Base-by-base conservation (phyloP, 2,797 vertebrate species). In the Synaphobranchus kaupii region DNA sequence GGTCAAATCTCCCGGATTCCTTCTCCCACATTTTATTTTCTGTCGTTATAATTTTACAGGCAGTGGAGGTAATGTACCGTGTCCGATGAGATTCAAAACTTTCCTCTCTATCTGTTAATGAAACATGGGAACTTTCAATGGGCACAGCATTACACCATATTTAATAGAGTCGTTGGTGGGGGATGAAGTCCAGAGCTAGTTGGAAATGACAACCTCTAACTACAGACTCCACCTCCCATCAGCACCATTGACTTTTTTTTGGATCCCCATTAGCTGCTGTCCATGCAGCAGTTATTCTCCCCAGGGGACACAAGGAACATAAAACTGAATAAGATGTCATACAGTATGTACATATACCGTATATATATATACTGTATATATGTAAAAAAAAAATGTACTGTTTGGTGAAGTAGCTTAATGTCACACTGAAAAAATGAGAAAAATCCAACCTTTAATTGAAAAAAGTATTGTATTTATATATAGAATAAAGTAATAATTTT, bases 31-130 rank as follows among this genome's bases (percentile, higher is more conserved):
- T 78, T 78, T 78, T 78, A 39, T 44, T 78, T 78, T 78, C 20
- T 78, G 34, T 17, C 73, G 47, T 78, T 78, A 78, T 78, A 47
- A 78, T 78, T 78, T 78, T 20, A 78, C 73, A 78, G 73, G 73
- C 73, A 78, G 73, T 44, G 34, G 73, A 78, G 39, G 34, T 78
- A 78, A 78, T 78, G 73, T 78, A 78, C 73, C 73, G 20, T 78
- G 34, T 78, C 73, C 73, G 39, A 78, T 78, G 73, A 78, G 73
- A 78, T 78, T 39, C 39, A 47, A 39, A 78, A 78, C 73, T 78
- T 78, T 78, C 73, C 73, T 78, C 34, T 44, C 78, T 48, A 81
- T 50, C 78, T 81, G 9, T 81, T 25, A 81, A 81, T 81, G 78
- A 81, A 81, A 81, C 47, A 81, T 81, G 78, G 47, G 20, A 4